Percentiles rank a stretch among this genome's conserved stretches.
phyloP scores from a whole-genome alignment of 2,888 invertebrate species.

The Prosapia bicincta region DNA sequence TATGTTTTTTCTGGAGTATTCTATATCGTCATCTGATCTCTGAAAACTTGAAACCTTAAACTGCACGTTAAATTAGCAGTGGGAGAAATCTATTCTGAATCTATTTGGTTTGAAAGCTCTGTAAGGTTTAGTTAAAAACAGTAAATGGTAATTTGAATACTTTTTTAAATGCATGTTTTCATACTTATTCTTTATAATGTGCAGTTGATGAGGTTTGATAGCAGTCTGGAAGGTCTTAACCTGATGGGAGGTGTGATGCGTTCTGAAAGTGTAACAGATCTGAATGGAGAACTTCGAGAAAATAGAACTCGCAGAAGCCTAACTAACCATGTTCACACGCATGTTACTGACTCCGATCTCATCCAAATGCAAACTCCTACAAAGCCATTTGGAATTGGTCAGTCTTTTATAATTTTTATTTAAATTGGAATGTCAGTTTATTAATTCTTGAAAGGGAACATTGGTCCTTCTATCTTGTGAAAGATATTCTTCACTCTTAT shows the following conservation, averaged over 20 bases:
- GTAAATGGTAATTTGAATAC: too few species aligned
- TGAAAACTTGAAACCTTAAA: too few species aligned
- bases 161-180: too few species aligned
- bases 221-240: slow-evolving; percentile 71
- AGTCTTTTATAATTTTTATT: slow-evolving; percentile 44
- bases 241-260: slow-evolving; percentile 59
- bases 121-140: too few species aligned
- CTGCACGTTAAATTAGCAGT: too few species aligned
- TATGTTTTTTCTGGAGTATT: too few species aligned
- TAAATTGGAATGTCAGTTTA: neutral
- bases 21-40: too few species aligned
- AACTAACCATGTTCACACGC: slow-evolving; percentile 8
- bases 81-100: too few species aligned
- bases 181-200: too few species aligned
- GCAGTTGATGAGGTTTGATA: slow-evolving; percentile 78
- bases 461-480: neutral
- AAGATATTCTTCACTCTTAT: too few species aligned
- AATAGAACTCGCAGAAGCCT: slow-evolving; percentile 30
- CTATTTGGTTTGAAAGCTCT: too few species aligned
- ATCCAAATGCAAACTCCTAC: slow-evolving; percentile 53
- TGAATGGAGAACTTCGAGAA: slow-evolving; percentile 61
- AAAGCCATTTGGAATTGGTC: slow-evolving; percentile 83
- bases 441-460: neutral
- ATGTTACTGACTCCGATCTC: slow-evolving; percentile 33
- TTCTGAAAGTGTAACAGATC: slow-evolving; percentile 80